A percentile compares a stretch with the other conserved stretches of the same genome.
Evolutionary conservation across 2,113 vertebrate species (phyloP).

Genomic region (Junco hyemalis): DNA sequence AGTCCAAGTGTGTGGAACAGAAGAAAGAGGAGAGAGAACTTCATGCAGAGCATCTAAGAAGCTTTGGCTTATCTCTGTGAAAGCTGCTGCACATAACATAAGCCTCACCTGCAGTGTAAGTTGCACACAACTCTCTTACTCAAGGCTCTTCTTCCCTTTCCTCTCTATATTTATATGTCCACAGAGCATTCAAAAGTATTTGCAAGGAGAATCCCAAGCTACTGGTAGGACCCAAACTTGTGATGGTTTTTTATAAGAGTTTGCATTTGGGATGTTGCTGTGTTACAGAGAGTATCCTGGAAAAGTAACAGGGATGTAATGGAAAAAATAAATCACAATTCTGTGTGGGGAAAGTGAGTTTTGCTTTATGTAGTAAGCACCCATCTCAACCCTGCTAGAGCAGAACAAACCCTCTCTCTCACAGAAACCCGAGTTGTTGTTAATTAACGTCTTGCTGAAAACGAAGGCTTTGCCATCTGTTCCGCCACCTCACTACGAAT

Average conservation of each 20-base stretch:
- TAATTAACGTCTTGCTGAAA: slow-evolving; percentile 53
- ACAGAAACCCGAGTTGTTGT: slow-evolving; percentile 31
- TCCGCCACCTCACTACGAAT: slow-evolving; percentile 54
- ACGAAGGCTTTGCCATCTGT: slow-evolving; percentile 61
- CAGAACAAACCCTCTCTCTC: neutral
- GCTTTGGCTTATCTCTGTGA: neutral
- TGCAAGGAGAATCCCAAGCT: neutral
- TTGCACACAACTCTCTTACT: neutral
- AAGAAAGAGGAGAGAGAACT: neutral
- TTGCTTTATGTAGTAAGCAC: neutral
- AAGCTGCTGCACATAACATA: neutral
- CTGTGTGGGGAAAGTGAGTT: neutral
- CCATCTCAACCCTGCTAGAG: neutral
- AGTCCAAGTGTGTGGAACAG: neutral
- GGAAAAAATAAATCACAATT: neutral
- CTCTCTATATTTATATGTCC: neutral
- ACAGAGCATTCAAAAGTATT: neutral
- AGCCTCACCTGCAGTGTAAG: neutral
- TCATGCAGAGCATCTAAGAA: neutral
- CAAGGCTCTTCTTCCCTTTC: neutral
- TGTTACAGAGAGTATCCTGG: neutral
- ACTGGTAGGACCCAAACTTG: neutral
- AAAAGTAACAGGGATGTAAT: neutral
- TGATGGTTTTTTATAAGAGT: neutral
- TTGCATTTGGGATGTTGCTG: neutral